phyloP scores from a whole-genome alignment of 2,797 vertebrate genomes.

The Momotus momota region DNA sequence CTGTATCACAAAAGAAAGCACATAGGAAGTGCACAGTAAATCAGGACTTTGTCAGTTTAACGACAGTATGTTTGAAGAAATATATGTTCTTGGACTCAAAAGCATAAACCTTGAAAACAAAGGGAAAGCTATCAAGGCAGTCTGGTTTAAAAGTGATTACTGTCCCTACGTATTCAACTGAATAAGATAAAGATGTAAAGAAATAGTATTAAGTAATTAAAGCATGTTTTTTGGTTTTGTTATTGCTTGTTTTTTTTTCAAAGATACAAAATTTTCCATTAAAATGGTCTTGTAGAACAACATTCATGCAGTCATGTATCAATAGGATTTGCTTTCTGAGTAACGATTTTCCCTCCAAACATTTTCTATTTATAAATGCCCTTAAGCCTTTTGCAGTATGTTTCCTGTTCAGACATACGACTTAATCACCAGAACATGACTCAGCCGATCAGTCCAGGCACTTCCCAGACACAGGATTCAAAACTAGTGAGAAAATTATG shows the following conservation, averaged over 20 bases:
- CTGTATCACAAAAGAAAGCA: neutral
- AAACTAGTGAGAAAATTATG: neutral
- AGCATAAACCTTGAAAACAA: neutral
- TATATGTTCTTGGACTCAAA: neutral
- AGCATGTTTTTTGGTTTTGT: too few species aligned
- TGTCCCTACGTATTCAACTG: neutral
- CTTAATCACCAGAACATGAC: constrained; percentile 75
- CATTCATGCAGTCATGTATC: neutral
- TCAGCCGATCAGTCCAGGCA: constrained; percentile 49
- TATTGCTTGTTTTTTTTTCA: neutral
- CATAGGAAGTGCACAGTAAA: neutral
- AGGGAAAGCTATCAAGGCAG: neutral
- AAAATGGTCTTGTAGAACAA: neutral
- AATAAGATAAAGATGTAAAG: neutral
- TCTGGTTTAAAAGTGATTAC: neutral
- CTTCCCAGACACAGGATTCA: constrained; percentile 36
- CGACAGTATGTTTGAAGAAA: neutral
- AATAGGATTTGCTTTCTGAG: constrained; percentile 50
- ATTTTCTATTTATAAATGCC: constrained; percentile 77
- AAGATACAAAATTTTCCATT: neutral
- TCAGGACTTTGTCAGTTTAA: neutral
- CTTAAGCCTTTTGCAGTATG: constrained; percentile 73
- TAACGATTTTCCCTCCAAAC: constrained; percentile 57
- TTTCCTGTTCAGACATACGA: constrained; percentile 79
- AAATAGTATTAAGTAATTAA: neutral